Conservation (phyloP, 2,888 invertebrate species). For the Oscheius sp. region DNA sequence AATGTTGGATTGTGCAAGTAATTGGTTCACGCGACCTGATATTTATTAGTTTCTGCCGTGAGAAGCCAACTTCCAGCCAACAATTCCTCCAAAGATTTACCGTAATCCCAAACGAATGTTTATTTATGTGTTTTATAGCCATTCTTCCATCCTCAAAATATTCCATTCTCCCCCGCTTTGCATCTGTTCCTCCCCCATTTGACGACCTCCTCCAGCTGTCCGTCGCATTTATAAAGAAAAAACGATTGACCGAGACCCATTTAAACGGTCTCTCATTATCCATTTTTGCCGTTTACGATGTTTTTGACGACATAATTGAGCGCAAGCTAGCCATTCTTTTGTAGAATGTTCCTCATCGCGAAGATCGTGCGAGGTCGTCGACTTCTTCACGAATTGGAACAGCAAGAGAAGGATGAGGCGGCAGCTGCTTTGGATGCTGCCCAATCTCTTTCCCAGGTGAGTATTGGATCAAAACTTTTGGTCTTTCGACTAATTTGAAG, state of each 20-base stretch:
- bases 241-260: no score
- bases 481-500: neutral
- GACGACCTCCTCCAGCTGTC: neutral
- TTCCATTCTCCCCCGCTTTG: neutral
- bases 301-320: no score
- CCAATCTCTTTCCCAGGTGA: constrained; percentile 26
- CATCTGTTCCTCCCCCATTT: neutral
- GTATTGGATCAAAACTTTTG: neutral
- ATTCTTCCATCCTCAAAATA: no score
- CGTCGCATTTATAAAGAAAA: neutral
- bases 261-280: neutral
- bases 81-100: no score
- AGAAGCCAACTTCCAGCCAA: no score
- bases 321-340: neutral
- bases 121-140: no score
- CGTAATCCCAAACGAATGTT: no score
- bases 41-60: no score
- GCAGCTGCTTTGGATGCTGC: constrained; percentile 40
- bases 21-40: no score
- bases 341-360: constrained; percentile 65
- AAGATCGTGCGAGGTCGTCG: constrained; percentile 68
- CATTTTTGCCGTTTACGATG: neutral
- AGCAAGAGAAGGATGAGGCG: constrained; percentile 63
- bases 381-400: constrained; percentile 66
- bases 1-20: no score